Evolutionary conservation across 2,113 vertebrate genomes (phyloP).

Genomic region (Bubo bubo): DNA sequence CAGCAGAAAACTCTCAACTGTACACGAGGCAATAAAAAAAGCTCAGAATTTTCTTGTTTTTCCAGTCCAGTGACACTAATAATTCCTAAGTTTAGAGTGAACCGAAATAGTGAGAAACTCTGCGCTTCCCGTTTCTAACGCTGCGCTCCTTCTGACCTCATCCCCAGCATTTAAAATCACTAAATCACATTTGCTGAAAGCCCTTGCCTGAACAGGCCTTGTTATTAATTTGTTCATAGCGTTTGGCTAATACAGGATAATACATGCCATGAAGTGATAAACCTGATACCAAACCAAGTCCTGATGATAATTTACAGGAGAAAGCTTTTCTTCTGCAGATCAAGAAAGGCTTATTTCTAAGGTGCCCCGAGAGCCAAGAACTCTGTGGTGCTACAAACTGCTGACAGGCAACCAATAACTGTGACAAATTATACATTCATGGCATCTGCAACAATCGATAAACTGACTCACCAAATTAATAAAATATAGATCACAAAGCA

Average conservation of each 20-base stretch:
- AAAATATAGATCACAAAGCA: constrained; percentile 67
- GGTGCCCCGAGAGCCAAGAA: constrained; percentile 24
- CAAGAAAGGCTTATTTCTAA: background rate
- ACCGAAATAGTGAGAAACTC: background rate
- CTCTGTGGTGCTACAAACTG: background rate
- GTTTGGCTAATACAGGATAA: background rate
- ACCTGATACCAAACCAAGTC: background rate
- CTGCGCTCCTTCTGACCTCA: background rate
- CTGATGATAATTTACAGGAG: background rate
- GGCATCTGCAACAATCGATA: constrained; percentile 57
- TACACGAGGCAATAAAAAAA: background rate
- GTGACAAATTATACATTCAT: constrained; percentile 61
- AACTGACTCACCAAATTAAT: constrained; percentile 65
- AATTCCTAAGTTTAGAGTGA: background rate
- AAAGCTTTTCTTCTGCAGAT: background rate
- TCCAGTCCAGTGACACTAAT: background rate
- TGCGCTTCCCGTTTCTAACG: background rate
- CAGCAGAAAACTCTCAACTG: background rate
- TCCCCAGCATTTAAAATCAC: background rate
- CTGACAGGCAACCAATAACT: constrained; percentile 44
- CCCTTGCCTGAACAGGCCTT: background rate
- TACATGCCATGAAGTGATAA: background rate
- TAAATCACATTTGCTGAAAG: background rate
- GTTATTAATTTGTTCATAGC: background rate
- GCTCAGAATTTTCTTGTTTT: background rate